These are phyloP conservation scores for Berghia stephanieae DNA, from an alignment of 1,140 invertebrate genomes.

Conservation along the genomic window DNA sequence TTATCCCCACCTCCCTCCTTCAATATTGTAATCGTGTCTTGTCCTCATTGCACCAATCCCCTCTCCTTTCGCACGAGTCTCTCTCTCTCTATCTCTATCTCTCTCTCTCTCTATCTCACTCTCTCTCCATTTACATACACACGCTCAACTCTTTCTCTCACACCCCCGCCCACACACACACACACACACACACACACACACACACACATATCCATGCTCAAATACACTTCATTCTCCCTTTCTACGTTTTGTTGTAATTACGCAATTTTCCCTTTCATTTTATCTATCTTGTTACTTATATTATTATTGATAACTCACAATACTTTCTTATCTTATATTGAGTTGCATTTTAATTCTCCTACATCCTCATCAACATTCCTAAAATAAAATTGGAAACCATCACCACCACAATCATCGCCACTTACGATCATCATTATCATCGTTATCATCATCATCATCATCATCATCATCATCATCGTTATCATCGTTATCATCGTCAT, in stretches of 20 bases:
- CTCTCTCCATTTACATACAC: too few species aligned
- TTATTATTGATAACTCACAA: background rate
- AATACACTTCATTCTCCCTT: background rate
- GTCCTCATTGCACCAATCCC: too few species aligned
- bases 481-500: constrained; percentile 1
- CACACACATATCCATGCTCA: background rate
- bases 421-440: background rate
- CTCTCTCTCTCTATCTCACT: too few species aligned
- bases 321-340: background rate
- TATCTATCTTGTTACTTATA: background rate
- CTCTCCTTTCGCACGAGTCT: too few species aligned
- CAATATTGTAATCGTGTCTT: too few species aligned
- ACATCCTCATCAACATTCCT: background rate
- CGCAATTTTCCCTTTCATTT: background rate
- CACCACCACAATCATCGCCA: constrained; percentile 1
- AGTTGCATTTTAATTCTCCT: background rate
- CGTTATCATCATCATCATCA: constrained; percentile 1
- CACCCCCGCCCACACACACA: too few species aligned
- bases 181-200: background rate
- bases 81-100: too few species aligned
- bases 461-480: constrained; percentile 1
- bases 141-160: too few species aligned
- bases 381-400: background rate
- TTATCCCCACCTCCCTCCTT: too few species aligned
- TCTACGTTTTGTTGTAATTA: background rate